A percentile compares a stretch with the other conserved stretches of the same genome.
Evolutionary conservation across 2,113 vertebrate genomes (phyloP).

Genomic region (Apodemus sylvaticus): DNA sequence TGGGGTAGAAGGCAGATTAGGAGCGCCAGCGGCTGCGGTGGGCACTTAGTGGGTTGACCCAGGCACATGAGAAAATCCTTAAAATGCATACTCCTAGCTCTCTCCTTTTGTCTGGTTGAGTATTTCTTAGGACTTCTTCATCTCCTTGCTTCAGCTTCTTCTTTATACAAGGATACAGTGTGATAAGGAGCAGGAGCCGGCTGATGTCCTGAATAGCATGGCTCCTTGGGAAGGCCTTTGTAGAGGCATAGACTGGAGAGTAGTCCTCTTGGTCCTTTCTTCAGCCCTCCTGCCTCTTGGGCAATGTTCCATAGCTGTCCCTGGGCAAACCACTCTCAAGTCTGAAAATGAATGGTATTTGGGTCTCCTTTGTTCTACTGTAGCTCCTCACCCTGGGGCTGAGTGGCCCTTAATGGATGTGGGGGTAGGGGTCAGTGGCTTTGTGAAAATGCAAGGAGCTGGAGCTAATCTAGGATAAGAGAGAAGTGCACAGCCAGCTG

Average conservation of each 20-base stretch:
- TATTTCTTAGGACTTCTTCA: neutral
- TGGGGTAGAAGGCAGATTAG: neutral
- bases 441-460: constrained; percentile 66
- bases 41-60: neutral
- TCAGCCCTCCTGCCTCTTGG: neutral
- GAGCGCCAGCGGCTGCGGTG: neutral
- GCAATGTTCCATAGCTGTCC: neutral
- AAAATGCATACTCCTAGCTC: neutral
- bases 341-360: neutral
- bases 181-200: neutral
- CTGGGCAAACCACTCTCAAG: neutral
- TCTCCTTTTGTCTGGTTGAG: neutral
- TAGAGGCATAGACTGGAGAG: neutral
- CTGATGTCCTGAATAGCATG: neutral
- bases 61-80: neutral
- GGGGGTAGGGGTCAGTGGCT: neutral
- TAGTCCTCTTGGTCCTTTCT: constrained; percentile 5
- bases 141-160: neutral
- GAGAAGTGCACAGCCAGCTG: neutral
- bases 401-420: constrained; percentile 70
- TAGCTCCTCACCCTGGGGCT: constrained; percentile 38
- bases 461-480: constrained; percentile 51
- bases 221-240: neutral
- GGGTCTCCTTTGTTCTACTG: constrained; percentile 61
- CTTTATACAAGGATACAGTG: neutral